Evolutionary conservation across 2,888 invertebrate species (phyloP).

Genomic region (Erannis defoliaria): DNA sequence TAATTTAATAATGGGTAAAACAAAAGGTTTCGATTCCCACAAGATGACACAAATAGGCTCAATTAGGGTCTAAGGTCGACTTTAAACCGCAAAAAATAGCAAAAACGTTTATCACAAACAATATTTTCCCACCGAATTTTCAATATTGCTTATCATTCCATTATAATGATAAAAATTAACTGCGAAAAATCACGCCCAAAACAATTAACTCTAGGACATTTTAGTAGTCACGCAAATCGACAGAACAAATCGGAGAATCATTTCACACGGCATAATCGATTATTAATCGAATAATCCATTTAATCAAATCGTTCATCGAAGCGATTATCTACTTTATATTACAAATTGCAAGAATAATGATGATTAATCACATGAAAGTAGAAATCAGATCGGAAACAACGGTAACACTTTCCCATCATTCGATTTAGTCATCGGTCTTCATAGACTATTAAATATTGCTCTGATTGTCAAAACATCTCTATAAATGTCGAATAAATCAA

Average conservation of each 20-base stretch:
- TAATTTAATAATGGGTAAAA: slow-evolving; percentile 12
- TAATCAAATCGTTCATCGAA: slow-evolving; percentile 18
- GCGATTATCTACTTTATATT: slow-evolving; percentile 16
- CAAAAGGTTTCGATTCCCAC: slow-evolving; percentile 17
- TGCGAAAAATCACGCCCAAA: slow-evolving; percentile 5
- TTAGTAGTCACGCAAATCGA: slow-evolving; percentile 16
- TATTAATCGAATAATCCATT: slow-evolving; percentile 24
- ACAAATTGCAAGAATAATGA: slow-evolving; percentile 45
- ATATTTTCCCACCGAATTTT: slow-evolving; percentile 18
- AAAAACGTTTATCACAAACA: slow-evolving; percentile 6
- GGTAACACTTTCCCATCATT: slow-evolving; percentile 59
- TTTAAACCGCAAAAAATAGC: slow-evolving; percentile 12
- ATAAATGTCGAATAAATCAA: slow-evolving; percentile 49
- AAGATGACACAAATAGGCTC: slow-evolving; percentile 5
- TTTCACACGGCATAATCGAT: slow-evolving; percentile 25
- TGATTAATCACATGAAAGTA: slow-evolving; percentile 67
- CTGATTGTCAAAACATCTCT: slow-evolving; percentile 42
- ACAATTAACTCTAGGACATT: slow-evolving; percentile 1
- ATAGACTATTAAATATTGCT: slow-evolving; percentile 52
- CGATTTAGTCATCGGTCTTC: slow-evolving; percentile 40
- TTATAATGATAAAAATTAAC: slow-evolving; percentile 3
- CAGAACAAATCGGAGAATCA: slow-evolving; percentile 15
- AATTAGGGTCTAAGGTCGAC: slow-evolving; percentile 9
- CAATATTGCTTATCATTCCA: slow-evolving; percentile 5
- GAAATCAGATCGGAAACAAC: slow-evolving; percentile 56